A percentile compares a stretch with the other conserved stretches of the same genome.
phyloP scores from a whole-genome alignment of 2,888 invertebrate genomes.

The Steinernema hermaphroditum region DNA sequence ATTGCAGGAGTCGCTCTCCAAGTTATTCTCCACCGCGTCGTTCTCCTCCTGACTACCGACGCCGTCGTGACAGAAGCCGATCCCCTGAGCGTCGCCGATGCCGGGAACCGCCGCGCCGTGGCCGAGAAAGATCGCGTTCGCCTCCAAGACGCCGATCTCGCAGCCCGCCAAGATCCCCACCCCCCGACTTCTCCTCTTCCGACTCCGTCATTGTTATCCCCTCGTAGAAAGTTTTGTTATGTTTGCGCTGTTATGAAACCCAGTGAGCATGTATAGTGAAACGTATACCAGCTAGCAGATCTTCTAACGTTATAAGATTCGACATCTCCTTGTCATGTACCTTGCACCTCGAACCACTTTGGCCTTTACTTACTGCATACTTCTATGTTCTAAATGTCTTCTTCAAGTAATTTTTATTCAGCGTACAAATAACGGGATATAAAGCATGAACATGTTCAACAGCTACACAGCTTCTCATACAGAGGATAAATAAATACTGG shows the following conservation, averaged over 20 bases:
- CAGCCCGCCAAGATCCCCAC: not conserved
- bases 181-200: too few relatives aligned
- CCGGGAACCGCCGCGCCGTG: too few relatives aligned
- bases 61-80: not conserved
- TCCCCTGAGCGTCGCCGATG: not conserved
- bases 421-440: not conserved
- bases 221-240: not conserved
- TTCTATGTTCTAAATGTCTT: too few relatives aligned
- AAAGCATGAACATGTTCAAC: not conserved
- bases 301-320: not conserved
- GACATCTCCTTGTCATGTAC: too few relatives aligned
- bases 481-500: not conserved
- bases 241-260: not conserved
- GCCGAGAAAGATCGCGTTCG: not conserved
- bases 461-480: not conserved
- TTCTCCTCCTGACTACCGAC: not conserved
- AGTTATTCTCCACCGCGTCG: constrained; percentile 8
- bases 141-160: not conserved
- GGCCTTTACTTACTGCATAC: too few relatives aligned
- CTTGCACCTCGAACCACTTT: too few relatives aligned
- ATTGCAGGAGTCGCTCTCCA: constrained; percentile 12
- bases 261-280: not conserved
- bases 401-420: too few relatives aligned
- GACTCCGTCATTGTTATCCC: constrained; percentile 6
- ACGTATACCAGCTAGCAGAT: not conserved